A percentile compares a stretch with the other conserved stretches of the same genome.
Conservation (phyloP, 2,113 vertebrate genomes). For the Bothrops jararaca region DNA sequence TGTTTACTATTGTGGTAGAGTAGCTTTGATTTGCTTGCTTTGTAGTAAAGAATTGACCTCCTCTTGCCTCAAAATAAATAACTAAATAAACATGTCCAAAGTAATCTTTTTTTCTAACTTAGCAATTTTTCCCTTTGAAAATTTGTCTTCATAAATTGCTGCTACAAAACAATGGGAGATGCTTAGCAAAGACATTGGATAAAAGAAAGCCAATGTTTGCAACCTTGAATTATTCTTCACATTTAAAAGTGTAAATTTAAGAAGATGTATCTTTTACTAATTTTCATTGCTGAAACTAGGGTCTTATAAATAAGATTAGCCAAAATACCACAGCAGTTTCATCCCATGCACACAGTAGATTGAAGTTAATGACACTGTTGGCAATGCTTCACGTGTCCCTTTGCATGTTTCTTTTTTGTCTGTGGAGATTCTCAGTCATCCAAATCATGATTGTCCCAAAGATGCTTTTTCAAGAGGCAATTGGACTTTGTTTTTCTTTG, state of each 20-base stretch:
- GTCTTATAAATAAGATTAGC: neutral
- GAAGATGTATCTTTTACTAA: neutral
- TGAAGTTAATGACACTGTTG: neutral
- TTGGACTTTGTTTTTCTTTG: too few relatives aligned
- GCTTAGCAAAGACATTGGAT: constrained; percentile 10
- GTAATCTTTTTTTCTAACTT: neutral
- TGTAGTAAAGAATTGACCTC: neutral
- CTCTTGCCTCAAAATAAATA: neutral
- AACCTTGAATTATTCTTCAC: neutral
- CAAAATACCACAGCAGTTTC: neutral
- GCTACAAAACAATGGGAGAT: constrained; percentile 15
- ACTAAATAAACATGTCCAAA: neutral
- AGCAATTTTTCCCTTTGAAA: constrained; percentile 5
- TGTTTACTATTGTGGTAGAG: neutral
- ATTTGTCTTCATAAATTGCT: constrained; percentile 28
- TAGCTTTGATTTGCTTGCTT: neutral
- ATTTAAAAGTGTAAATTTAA: neutral
- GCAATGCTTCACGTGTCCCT: neutral
- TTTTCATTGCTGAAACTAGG: constrained; percentile 9
- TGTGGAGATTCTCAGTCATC: too few relatives aligned
- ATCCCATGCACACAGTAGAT: neutral
- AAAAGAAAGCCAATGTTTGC: neutral
- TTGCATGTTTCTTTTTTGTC: too few relatives aligned
- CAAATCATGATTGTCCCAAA: too few relatives aligned
- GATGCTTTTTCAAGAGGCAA: too few relatives aligned